Conservation (phyloP, 2,113 vertebrate species). For the Clarias gariepinus region DNA sequence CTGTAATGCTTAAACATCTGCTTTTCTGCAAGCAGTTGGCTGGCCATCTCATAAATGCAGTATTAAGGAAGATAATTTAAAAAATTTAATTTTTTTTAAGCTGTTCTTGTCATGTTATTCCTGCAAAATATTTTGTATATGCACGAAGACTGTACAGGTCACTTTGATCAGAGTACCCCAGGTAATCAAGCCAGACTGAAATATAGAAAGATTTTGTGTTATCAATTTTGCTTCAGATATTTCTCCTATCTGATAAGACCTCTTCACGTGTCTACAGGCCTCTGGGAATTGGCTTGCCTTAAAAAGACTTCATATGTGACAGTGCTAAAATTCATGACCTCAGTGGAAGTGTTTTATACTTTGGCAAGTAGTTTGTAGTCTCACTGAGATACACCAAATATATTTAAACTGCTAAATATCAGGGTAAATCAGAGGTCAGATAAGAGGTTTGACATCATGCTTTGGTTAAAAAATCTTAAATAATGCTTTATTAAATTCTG, state of each 20-base stretch:
- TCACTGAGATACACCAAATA: constrained; percentile 15
- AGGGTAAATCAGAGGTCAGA: constrained; percentile 19
- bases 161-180: constrained; percentile 22
- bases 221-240: constrained; percentile 39
- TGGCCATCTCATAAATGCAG: neutral
- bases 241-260: constrained; percentile 44
- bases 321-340: constrained; percentile 30
- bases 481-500: constrained; percentile 14
- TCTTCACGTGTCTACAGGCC: constrained; percentile 39
- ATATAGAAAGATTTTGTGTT: constrained; percentile 30
- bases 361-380: constrained; percentile 29
- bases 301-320: constrained; percentile 40
- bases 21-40: neutral
- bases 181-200: constrained; percentile 16
- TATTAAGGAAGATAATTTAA: neutral
- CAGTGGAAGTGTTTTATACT: constrained; percentile 31
- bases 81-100: neutral
- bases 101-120: neutral
- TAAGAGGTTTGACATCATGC: neutral
- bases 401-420: constrained; percentile 19
- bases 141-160: neutral
- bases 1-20: neutral
- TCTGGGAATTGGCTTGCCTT: constrained; percentile 38
- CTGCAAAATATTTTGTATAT: neutral
- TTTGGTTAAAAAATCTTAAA: constrained; percentile 3